These are phyloP conservation scores for Uloborus diversus DNA, from an alignment of 1,140 invertebrate species.

Conservation along the genomic window DNA sequence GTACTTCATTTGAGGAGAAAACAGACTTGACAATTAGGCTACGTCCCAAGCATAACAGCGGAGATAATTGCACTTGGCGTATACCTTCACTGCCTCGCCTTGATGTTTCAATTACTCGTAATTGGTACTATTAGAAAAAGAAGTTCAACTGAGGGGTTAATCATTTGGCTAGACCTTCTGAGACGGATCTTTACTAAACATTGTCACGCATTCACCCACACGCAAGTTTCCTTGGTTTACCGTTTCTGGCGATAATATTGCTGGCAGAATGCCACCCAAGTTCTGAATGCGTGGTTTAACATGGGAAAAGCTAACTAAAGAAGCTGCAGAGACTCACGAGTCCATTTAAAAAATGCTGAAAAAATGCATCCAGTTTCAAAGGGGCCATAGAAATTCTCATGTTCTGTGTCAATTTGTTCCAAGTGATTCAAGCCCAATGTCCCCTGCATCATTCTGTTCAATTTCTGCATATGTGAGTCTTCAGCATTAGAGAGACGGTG, in stretches of 20 bases:
- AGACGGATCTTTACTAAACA: slow-evolving; percentile 30
- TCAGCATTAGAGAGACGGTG: too few relatives aligned
- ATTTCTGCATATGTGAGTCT: too few relatives aligned
- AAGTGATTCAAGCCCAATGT: not conserved
- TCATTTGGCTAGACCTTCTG: slow-evolving; percentile 9
- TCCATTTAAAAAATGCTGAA: not conserved
- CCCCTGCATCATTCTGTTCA: not conserved
- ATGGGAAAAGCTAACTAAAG: not conserved
- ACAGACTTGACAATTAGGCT: too few relatives aligned
- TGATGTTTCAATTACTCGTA: slow-evolving; percentile 36
- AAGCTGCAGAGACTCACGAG: not conserved
- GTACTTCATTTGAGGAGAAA: too few relatives aligned
- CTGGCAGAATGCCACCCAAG: slow-evolving; percentile 1
- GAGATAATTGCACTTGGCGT: too few relatives aligned
- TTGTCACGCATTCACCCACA: slow-evolving; percentile 23
- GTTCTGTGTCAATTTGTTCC: not conserved
- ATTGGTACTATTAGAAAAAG: not conserved
- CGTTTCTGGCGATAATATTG: too few relatives aligned
- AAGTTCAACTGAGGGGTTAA: slow-evolving; percentile 24
- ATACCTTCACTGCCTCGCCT: slow-evolving; percentile 14
- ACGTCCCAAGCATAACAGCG: too few relatives aligned
- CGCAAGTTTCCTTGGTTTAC: not conserved
- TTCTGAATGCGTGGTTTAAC: not conserved
- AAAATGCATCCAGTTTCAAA: not conserved
- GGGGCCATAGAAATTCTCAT: not conserved